Conservation (phyloP, 2,113 vertebrate species). For the Centropristis striata region DNA sequence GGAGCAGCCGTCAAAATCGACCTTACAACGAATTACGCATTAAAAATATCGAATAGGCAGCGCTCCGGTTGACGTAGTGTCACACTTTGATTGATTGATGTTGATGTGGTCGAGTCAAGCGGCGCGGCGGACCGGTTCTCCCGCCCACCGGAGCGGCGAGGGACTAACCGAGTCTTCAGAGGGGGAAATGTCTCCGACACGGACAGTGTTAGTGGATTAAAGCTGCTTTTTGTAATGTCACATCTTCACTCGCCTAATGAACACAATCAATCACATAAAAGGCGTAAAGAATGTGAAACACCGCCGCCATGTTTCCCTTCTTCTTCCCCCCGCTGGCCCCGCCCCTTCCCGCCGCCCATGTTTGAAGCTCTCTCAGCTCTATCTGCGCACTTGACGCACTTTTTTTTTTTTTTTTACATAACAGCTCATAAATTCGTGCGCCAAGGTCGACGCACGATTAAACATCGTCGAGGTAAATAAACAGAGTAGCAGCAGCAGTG, state of each 20-base stretch:
- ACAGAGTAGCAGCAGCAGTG: too few relatives aligned
- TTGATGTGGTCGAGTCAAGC: constrained; percentile 50
- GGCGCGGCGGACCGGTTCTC: constrained; percentile 5
- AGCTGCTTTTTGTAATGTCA: neutral
- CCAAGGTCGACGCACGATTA: constrained; percentile 54
- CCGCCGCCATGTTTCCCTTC: constrained; percentile 40
- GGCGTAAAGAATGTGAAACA: neutral
- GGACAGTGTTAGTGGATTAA: neutral
- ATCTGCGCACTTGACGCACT: constrained; percentile 69
- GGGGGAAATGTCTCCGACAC: neutral
- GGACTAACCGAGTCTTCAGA: neutral
- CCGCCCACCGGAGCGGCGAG: constrained; percentile 61
- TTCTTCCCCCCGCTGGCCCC: constrained; percentile 9
- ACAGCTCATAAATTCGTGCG: constrained; percentile 46
- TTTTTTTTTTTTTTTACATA: constrained; percentile 47
- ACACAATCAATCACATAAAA: constrained; percentile 7
- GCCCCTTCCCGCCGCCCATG: constrained; percentile 42
- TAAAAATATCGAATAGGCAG: neutral
- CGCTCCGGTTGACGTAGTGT: constrained; percentile 43
- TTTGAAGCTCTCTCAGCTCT: constrained; percentile 54
- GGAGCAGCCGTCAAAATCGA: neutral
- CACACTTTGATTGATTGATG: constrained; percentile 76
- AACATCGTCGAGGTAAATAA: neutral
- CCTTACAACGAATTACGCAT: constrained; percentile 36
- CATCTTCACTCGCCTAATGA: neutral